Percentiles rank a stretch among this genome's conserved stretches.
phyloP scores from a whole-genome alignment of 2,888 invertebrate species.

The Apotomis betuletana region DNA sequence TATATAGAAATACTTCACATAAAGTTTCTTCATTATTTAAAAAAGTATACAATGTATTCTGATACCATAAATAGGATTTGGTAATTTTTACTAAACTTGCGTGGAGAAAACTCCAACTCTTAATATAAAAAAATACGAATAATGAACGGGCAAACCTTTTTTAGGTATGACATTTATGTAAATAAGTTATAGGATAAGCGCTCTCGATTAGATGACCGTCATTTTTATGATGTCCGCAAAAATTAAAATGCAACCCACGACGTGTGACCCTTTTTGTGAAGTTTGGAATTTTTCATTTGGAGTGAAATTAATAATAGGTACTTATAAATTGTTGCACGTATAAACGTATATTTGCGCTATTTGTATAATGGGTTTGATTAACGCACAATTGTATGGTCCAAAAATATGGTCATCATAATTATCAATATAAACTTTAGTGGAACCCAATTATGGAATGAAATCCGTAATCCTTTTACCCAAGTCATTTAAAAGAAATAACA shows the following conservation, averaged over 20 bases:
- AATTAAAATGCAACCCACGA: conserved; percentile 44
- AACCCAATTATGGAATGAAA: too few relatives aligned
- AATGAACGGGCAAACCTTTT: neutral
- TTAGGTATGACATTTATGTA: neutral
- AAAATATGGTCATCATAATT: too few relatives aligned
- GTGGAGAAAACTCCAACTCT: neutral
- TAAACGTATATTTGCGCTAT: neutral
- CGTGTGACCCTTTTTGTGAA: conserved; percentile 42
- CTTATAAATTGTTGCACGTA: conserved; percentile 20
- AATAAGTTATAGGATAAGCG: conserved; percentile 4
- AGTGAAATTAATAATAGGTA: conserved; percentile 17
- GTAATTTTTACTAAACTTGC: neutral
- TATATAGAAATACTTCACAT: too few relatives aligned
- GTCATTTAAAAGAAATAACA: too few relatives aligned
- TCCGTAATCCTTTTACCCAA: too few relatives aligned
- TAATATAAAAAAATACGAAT: neutral
- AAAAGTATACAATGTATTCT: too few relatives aligned
- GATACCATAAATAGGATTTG: too few relatives aligned
- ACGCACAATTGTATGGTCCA: neutral
- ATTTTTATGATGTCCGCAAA: conserved; percentile 21
- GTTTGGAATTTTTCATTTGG: conserved; percentile 47
- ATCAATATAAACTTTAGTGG: too few relatives aligned
- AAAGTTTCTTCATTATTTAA: too few relatives aligned
- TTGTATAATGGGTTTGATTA: neutral
- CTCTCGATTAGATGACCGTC: conserved; percentile 11